phyloP scores from a whole-genome alignment of 1,140 invertebrate genomes.

The Macrobrachium nipponense region DNA sequence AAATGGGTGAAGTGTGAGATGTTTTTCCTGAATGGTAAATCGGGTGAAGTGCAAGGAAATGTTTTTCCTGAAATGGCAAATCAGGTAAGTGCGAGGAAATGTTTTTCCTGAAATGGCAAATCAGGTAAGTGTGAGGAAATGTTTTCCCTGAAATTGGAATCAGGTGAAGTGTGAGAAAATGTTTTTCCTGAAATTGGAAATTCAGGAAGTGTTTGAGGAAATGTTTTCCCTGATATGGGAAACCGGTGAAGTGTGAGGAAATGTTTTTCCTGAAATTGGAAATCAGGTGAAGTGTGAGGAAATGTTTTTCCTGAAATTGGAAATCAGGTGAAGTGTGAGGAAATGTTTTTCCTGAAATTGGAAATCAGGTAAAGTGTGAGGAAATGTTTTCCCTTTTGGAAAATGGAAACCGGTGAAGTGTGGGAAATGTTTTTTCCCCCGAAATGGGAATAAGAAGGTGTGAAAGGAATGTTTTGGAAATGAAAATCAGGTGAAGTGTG shows the following conservation, averaged over 20 bases:
- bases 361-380: not conserved
- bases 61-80: slow-evolving; percentile 73
- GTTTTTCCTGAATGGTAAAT: slow-evolving; percentile 72
- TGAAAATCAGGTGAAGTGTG: no score
- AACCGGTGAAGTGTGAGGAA: no score
- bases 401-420: no score
- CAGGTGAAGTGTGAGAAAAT: no score
- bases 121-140: no score
- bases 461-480: no score
- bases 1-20: slow-evolving; percentile 6
- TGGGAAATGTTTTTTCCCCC: slow-evolving; percentile 74
- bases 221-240: no score
- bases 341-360: slow-evolving; percentile 72
- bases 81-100: not conserved
- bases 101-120: no score
- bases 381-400: no score
- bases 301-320: not conserved
- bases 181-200: no score
- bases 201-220: no score
- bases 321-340: not conserved
- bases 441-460: slow-evolving; percentile 56
- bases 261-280: slow-evolving; percentile 73
- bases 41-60: not conserved
- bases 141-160: not conserved
- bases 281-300: not conserved